A percentile compares a stretch with the other conserved stretches of the same genome.
Conservation (phyloP, 64 coral and sea anemone species). For the Anthopleura sola region DNA sequence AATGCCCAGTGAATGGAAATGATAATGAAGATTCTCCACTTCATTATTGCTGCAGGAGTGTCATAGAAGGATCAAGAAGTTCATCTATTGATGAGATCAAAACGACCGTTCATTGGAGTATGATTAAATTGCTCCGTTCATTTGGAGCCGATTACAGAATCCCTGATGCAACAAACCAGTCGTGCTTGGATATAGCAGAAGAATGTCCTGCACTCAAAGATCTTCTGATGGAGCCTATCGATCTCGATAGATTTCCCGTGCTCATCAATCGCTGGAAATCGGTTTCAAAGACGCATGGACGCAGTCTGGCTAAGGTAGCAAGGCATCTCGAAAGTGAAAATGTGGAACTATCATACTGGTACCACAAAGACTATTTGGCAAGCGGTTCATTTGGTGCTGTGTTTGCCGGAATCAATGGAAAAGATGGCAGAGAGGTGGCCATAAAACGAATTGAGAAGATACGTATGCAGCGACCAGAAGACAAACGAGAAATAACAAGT, state of each 20-base stretch:
- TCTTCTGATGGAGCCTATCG: not conserved
- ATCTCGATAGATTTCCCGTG: conserved; percentile 8
- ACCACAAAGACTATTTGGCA: conserved; percentile 14
- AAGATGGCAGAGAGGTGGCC: conserved; percentile 64
- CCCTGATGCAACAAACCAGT: not conserved
- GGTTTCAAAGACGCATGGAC: conserved; percentile 16
- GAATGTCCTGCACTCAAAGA: not conserved
- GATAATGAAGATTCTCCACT: not conserved
- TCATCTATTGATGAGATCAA: too few species aligned
- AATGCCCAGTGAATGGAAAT: not conserved
- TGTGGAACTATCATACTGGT: conserved; percentile 17
- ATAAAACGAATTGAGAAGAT: conserved; percentile 36
- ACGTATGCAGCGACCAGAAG: not conserved
- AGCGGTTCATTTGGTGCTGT: conserved; percentile 37
- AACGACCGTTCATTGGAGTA: not conserved
- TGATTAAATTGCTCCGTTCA: not conserved
- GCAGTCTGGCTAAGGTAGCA: conserved; percentile 27
- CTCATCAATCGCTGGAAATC: conserved; percentile 23
- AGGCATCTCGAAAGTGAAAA: not conserved
- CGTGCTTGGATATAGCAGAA: not conserved
- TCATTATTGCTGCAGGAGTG: not conserved
- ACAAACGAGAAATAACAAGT: conserved; percentile 32
- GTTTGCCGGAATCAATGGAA: conserved; percentile 43
- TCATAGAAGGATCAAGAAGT: too few species aligned
- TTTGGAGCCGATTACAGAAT: not conserved